Evolutionary conservation across 2,888 invertebrate genomes (phyloP), one percentile per base, ranked within the genome.

Genomic region (Ferdinandea cuprea): DNA sequence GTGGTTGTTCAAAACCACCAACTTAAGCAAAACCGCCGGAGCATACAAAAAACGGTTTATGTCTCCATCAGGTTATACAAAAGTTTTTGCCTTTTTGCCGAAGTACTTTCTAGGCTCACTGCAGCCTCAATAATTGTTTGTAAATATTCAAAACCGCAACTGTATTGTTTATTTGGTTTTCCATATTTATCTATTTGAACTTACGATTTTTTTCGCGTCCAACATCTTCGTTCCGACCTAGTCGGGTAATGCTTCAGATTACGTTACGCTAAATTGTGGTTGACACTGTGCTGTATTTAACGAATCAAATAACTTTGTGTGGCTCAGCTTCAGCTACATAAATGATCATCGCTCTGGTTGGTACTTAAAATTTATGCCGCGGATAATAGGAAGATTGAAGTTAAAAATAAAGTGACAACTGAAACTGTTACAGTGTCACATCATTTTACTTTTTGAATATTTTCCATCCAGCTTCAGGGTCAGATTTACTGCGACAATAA

Each of bases 231-330:
- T 19, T 6, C 19, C 42, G 44, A 40, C 8, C 42, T 40, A 59
- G 42, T 46, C 69, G 69, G 69, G 56, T 54, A 66, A 66, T 61
- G 54, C n/a, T n/a, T n/a, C 66, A 46, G 81, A 83, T 83, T 77
- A 72, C 61, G 65, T 83, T 83, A 61, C 72, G 72, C 72, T 77
- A 77, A 83, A 83, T 83, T 83, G 81, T 58, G 81, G 77, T 72
- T 83, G 77, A 77, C 77, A 83, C 77, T 77, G 66, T 35, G 59
- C 42, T 77, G 71, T 71, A 71, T 61, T 81, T 46, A 77, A 71
- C 59, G 65, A 52, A 58, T 59, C 32, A 25, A 44, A 52, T 61
- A 46, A 37, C 13, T 50, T 11, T 48, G 42, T 56, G 73, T 30
- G 73, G 69, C 40, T 56, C 42, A 19, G 46, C 66, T 58, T 46